Conservation (phyloP, 2,113 vertebrate species). For the Zosterops japonicus region DNA sequence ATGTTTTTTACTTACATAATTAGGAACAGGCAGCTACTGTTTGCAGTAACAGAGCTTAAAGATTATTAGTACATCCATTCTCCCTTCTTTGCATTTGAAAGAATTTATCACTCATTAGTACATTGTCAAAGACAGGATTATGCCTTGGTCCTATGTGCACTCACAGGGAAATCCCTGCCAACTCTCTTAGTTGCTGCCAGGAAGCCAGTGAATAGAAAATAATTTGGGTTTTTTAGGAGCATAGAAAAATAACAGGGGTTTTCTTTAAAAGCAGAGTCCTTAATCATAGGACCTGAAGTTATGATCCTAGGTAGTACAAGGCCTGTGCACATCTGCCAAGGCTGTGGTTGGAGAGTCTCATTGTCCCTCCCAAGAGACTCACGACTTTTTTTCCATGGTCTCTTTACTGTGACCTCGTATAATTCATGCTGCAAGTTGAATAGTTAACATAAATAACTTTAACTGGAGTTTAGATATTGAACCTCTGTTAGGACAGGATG, state of each 20-base stretch:
- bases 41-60: conserved; percentile 25
- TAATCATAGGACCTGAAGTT: background rate
- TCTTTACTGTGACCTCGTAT: background rate
- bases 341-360: background rate
- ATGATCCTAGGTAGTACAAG: background rate
- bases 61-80: conserved; percentile 27
- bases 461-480: background rate
- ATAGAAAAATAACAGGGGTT: background rate
- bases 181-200: conserved; percentile 7
- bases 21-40: conserved; percentile 18
- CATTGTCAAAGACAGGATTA: conserved; percentile 55
- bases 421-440: background rate
- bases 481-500: background rate
- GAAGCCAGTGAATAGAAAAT: conserved; percentile 8
- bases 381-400: background rate
- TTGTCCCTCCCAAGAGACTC: background rate
- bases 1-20: conserved; percentile 20
- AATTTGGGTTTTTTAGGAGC: background rate
- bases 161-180: conserved; percentile 36
- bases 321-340: background rate
- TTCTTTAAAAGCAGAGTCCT: background rate
- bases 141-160: conserved; percentile 9
- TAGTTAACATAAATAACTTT: background rate
- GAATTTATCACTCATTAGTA: conserved; percentile 61
- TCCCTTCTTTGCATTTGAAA: conserved; percentile 46